Evolutionary conservation across 2,113 vertebrate species (phyloP).

Genomic region (Eubucco bourcierii): DNA sequence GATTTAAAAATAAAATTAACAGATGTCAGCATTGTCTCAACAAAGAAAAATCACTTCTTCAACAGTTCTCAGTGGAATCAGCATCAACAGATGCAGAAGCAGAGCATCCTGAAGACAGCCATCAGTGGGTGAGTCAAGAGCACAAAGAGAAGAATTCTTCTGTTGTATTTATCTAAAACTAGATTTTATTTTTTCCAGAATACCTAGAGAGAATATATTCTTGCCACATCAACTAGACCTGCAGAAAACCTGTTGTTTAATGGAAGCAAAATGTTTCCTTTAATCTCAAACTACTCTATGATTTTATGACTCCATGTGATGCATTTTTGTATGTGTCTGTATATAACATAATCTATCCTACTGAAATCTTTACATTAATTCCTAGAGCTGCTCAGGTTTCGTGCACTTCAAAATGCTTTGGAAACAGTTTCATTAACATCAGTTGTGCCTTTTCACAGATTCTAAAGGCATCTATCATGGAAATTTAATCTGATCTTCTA

Average conservation of each 20-base stretch:
- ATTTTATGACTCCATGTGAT: no score
- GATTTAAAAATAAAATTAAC: not conserved
- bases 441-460: not conserved
- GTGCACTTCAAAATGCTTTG: not conserved
- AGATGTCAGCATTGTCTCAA: not conserved
- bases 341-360: not conserved
- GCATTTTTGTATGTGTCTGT: not conserved
- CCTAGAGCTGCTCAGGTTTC: not conserved
- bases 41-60: not conserved
- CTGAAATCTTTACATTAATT: not conserved
- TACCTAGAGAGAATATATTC: not conserved
- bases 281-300: no score
- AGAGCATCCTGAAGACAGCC: not conserved
- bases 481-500: not conserved
- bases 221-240: not conserved
- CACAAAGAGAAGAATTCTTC: not conserved
- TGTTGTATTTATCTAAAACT: not conserved
- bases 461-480: not conserved
- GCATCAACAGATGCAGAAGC: not conserved
- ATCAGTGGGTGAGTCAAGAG: not conserved
- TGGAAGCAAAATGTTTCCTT: not conserved
- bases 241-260: not conserved
- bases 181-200: not conserved
- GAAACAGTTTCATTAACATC: not conserved
- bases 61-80: not conserved